Percentiles rank a stretch among this genome's conserved stretches.
Conservation (phyloP, 1,140 invertebrate genomes). For the Drosophila jambulina region DNA sequence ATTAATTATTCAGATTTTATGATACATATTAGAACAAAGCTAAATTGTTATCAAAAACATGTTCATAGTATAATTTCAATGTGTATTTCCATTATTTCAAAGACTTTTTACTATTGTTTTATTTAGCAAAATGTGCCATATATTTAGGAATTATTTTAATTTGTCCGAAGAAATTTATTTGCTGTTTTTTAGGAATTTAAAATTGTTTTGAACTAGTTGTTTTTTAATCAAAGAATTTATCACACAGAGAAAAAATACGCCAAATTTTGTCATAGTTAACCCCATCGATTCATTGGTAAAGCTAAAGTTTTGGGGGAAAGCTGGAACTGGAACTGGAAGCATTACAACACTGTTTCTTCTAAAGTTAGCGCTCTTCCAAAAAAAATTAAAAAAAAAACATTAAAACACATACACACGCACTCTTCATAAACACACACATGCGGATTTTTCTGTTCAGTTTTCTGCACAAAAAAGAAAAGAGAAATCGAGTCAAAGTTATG, state of each 20-base stretch:
- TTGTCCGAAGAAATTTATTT: not conserved
- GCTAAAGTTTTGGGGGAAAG: not conserved
- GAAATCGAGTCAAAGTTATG: not conserved
- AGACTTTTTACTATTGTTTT: not conserved
- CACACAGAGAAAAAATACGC: not conserved
- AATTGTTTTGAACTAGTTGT: not conserved
- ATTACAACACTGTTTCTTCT: conserved; percentile 35
- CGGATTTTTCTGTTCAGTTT: conserved; percentile 22
- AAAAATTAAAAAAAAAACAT: not conserved
- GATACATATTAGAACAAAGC: too few species aligned
- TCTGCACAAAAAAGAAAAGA: conserved; percentile 6
- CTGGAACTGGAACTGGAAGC: not conserved
- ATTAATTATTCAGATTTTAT: not conserved
- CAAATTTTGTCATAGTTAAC: not conserved
- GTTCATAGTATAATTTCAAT: not conserved
- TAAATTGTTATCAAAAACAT: not conserved
- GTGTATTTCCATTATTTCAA: not conserved
- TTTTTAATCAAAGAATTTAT: not conserved
- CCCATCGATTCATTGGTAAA: not conserved
- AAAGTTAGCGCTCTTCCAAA: conserved; percentile 64
- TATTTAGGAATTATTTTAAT: not conserved
- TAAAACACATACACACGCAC: conserved; percentile 13
- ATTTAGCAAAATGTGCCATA: conserved; percentile 2
- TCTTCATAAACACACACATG: conserved; percentile 9
- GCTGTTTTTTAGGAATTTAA: not conserved